These are phyloP conservation scores for Cremastinae sp. DNA, from an alignment of 2,888 invertebrate species.

Conservation along the genomic window DNA sequence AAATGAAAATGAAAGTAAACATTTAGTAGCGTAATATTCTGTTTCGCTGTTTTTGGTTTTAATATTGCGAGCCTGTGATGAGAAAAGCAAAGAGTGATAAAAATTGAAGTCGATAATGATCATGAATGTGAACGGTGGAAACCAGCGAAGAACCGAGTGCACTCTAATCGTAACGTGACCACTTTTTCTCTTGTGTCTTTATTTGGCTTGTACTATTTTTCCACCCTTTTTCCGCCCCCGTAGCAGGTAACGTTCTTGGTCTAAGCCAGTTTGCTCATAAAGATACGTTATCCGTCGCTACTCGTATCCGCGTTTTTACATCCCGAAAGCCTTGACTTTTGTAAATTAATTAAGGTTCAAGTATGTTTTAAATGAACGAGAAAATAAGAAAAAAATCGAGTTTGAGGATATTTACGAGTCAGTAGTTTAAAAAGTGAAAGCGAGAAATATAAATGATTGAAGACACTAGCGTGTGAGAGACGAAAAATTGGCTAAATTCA, in stretches of 20 bases:
- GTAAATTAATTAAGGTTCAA: neutral
- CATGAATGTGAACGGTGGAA: constrained; percentile 15
- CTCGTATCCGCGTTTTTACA: too few species aligned
- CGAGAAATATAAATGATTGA: too few species aligned
- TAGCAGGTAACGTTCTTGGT: neutral
- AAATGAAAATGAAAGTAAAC: constrained; percentile 42
- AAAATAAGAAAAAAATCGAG: too few species aligned
- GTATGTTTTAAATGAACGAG: too few species aligned
- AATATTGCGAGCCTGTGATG: neutral
- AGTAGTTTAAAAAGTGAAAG: too few species aligned
- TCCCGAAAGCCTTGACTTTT: too few species aligned
- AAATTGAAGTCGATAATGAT: constrained; percentile 18
- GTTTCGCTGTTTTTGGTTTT: constrained; percentile 10
- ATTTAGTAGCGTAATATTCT: constrained; percentile 15
- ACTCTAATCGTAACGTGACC: constrained; percentile 22
- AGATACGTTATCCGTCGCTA: too few species aligned
- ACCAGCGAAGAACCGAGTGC: constrained; percentile 32
- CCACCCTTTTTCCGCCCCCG: neutral
- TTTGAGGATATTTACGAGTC: too few species aligned
- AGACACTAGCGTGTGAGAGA: too few species aligned
- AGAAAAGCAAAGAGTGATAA: neutral
- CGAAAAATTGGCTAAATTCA: constrained; percentile 29
- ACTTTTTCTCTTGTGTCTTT: constrained; percentile 34
- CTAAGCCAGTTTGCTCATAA: too few species aligned
- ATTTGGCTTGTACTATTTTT: constrained; percentile 7